Conservation (phyloP, 2,888 invertebrate species). For the Cremastinae sp. region DNA sequence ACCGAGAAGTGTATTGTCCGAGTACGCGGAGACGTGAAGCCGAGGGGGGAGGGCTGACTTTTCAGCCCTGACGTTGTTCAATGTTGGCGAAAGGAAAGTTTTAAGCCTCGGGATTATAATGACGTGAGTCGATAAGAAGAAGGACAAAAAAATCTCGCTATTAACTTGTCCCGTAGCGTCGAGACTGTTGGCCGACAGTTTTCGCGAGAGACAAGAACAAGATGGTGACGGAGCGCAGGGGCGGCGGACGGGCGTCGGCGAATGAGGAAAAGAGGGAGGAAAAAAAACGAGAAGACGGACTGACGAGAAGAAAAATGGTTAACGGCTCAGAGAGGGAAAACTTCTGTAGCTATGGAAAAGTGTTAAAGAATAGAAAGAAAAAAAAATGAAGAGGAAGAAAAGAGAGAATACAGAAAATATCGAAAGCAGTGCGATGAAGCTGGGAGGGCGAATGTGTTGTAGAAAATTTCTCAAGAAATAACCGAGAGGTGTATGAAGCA, state of each 20-base stretch:
- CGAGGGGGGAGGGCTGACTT: conserved; percentile 25
- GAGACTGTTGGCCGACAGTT: conserved; percentile 48
- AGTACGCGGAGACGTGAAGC: background rate
- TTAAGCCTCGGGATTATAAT: conserved; percentile 69
- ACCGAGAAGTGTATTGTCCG: background rate
- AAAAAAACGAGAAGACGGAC: conserved; percentile 12
- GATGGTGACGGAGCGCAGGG: no score
- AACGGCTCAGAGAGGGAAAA: conserved; percentile 38
- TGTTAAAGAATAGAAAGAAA: conserved; percentile 33
- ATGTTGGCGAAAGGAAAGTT: conserved; percentile 63
- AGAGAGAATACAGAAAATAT: no score
- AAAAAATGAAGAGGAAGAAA: conserved; percentile 37
- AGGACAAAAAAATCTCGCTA: conserved; percentile 62
- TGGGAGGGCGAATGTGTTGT: background rate
- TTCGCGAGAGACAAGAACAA: conserved; percentile 21
- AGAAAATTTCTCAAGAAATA: conserved; percentile 32
- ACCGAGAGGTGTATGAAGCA: conserved; percentile 41
- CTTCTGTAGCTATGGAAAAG: conserved; percentile 39
- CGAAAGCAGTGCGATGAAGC: conserved; percentile 38
- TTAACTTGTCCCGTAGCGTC: conserved; percentile 62
- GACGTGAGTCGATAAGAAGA: conserved; percentile 66
- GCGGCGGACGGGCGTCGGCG: background rate
- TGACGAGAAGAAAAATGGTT: conserved; percentile 46
- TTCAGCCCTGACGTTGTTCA: conserved; percentile 14
- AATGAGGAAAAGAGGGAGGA: conserved; percentile 3